Percentiles rank a stretch among this genome's conserved stretches.
Conservation (phyloP, 2,888 invertebrate species). For the Nudaria mundana region DNA sequence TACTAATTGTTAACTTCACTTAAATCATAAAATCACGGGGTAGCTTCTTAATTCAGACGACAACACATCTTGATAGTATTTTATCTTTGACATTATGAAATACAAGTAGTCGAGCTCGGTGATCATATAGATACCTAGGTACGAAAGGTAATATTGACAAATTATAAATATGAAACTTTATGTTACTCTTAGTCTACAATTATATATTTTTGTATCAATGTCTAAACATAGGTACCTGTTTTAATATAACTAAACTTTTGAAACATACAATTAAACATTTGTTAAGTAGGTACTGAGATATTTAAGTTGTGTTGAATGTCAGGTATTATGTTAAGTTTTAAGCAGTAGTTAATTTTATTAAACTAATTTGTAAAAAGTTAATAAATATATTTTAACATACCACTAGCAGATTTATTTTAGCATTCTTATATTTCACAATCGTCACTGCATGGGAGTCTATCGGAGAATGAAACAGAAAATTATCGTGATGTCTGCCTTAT, state of each 20-base stretch:
- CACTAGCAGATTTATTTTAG: not conserved
- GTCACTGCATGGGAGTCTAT: no score
- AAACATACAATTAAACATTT: constrained; percentile 35
- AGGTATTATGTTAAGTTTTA: constrained; percentile 49
- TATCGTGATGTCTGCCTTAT: no score
- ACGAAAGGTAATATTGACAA: no score
- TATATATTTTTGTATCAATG: constrained; percentile 18
- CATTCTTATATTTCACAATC: not conserved
- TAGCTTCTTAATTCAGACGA: not conserved
- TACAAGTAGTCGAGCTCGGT: no score
- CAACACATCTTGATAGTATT: not conserved
- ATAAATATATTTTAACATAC: constrained; percentile 72
- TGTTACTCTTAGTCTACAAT: constrained; percentile 10
- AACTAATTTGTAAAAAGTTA: constrained; percentile 70
- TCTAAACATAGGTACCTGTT: constrained; percentile 19
- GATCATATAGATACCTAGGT: no score
- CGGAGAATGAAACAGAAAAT: no score
- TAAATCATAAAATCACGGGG: no score
- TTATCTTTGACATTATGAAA: no score
- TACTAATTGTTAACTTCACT: no score
- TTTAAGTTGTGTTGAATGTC: constrained; percentile 47
- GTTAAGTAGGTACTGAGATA: constrained; percentile 52
- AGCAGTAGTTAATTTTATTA: constrained; percentile 54
- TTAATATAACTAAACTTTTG: constrained; percentile 17
- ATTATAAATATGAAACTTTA: no score